These are phyloP conservation scores for Pseudolaguvia tuberculata DNA, from an alignment of 2,113 vertebrate genomes.

Conservation along the genomic window DNA sequence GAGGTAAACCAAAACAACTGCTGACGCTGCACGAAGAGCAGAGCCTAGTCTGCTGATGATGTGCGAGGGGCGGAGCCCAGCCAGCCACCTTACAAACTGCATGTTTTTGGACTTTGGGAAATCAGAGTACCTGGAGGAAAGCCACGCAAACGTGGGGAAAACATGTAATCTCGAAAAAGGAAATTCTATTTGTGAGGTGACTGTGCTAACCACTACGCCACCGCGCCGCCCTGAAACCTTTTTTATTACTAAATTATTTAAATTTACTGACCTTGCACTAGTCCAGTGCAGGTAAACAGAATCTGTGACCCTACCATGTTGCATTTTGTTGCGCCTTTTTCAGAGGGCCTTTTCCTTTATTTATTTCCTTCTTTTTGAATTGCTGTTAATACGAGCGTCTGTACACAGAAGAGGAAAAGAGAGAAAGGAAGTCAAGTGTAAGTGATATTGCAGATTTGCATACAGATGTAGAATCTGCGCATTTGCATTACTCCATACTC, in stretches of 20 bases:
- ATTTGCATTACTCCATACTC: not conserved
- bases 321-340: not conserved
- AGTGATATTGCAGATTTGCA: not conserved
- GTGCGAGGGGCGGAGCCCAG: too few relatives aligned
- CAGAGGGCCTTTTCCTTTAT: not conserved
- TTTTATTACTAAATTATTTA: not conserved
- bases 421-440: not conserved
- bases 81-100: not conserved
- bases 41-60: too few relatives aligned
- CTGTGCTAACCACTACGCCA: too few relatives aligned
- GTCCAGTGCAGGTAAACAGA: not conserved
- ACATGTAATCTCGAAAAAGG: too few relatives aligned
- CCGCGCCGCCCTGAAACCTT: too few relatives aligned
- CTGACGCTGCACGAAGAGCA: too few relatives aligned
- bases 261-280: not conserved
- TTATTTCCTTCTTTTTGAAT: not conserved
- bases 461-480: conserved; percentile 1
- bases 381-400: not conserved
- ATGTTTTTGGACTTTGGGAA: too few relatives aligned
- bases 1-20: too few relatives aligned
- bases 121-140: too few relatives aligned
- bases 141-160: too few relatives aligned
- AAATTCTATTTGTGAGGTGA: too few relatives aligned
- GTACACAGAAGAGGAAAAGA: not conserved
- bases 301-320: not conserved